These are phyloP conservation scores for Linepithema humile DNA, from an alignment of 1,140 invertebrate genomes.

Conservation along the genomic window DNA sequence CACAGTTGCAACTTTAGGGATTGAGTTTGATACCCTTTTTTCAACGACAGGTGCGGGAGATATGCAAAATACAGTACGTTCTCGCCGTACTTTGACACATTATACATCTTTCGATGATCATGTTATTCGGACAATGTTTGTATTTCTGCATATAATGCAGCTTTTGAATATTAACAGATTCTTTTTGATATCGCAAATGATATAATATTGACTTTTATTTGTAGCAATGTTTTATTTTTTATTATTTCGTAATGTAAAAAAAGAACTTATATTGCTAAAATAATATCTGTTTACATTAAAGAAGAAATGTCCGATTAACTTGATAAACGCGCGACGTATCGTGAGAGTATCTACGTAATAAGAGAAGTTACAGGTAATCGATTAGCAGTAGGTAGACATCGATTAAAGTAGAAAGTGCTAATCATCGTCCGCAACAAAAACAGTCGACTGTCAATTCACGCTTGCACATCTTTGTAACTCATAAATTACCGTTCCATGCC, in stretches of 20 bases:
- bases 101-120: constrained; percentile 56
- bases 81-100: constrained; percentile 62
- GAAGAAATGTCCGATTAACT: constrained; percentile 28
- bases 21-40: constrained; percentile 53
- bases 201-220: background rate
- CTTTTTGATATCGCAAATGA: background rate
- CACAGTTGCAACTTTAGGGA: constrained; percentile 75
- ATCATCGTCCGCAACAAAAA: constrained; percentile 52
- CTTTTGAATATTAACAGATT: background rate
- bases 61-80: constrained; percentile 79
- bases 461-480: constrained; percentile 5
- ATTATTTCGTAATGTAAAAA: background rate
- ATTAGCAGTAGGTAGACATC: constrained; percentile 61
- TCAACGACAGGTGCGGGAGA: constrained; percentile 71
- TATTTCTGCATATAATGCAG: background rate
- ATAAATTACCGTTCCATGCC: background rate
- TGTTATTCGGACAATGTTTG: constrained; percentile 36
- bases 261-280: background rate
- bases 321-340: constrained; percentile 24
- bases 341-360: constrained; percentile 60
- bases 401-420: constrained; percentile 61
- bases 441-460: background rate
- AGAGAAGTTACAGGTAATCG: constrained; percentile 62
- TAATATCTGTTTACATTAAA: background rate
- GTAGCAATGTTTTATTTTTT: background rate